A percentile compares a stretch with the other conserved stretches of the same genome.
Conservation (phyloP, 2,888 invertebrate species). For the Cerastis rubricosa region DNA sequence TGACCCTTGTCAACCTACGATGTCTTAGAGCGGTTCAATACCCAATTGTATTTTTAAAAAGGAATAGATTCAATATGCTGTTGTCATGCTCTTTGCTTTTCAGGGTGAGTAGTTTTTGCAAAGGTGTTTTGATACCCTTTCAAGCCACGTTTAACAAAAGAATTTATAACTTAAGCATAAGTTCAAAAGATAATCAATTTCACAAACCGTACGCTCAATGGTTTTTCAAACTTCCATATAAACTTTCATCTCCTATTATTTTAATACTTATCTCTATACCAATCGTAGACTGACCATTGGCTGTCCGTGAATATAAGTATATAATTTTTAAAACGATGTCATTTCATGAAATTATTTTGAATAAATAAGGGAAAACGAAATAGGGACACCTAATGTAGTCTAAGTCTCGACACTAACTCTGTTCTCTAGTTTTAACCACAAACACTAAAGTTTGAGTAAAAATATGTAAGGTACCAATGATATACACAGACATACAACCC, state of each 20-base stretch:
- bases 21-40: slow-evolving; percentile 54
- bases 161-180: neutral
- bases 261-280: neutral
- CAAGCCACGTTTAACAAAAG: neutral
- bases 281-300: neutral
- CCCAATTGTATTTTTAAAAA: slow-evolving; percentile 61
- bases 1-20: slow-evolving; percentile 66
- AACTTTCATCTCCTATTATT: neutral
- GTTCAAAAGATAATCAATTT: neutral
- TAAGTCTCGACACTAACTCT: neutral
- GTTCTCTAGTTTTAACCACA: neutral
- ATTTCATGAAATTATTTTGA: neutral
- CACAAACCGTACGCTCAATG: neutral
- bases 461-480: neutral
- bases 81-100: slow-evolving; percentile 34
- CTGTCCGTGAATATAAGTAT: neutral
- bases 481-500: neutral
- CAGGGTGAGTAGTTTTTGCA: slow-evolving; percentile 15
- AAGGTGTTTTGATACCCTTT: neutral
- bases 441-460: neutral
- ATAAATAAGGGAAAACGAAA: no score
- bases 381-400: neutral
- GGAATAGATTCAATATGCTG: slow-evolving; percentile 60
- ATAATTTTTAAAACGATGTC: neutral
- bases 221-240: neutral